Evolutionary conservation across 2,113 vertebrate species (phyloP), one percentile per base, ranked within the genome.

Genomic region (Rana temporaria): DNA sequence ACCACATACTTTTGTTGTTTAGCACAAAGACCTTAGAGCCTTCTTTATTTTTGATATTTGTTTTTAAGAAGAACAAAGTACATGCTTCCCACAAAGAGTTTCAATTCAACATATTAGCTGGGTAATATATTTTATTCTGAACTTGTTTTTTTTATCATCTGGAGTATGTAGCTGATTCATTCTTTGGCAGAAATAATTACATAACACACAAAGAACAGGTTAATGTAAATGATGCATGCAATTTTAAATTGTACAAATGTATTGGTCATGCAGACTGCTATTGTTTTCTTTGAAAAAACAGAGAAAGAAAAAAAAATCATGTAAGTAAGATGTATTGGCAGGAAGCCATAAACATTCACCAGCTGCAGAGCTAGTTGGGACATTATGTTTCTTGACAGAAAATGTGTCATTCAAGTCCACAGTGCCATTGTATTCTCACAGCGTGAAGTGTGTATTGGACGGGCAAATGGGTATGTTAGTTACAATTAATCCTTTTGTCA

Each of bases 401-500:
- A 84, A 90, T 86, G 6, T 87, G 84, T 79, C 70, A 85, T 19
- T 87, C 86, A 85, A 85, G 66, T 26, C 17, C 38, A 85, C 85
- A 84, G 78, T 65, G 64, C 3, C 32, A 84, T 85, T 90, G 85
- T 85, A 87, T 86, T 87, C 55, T 84, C 66, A 42, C 69, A 48
- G 79, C 48, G 24, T 57, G 84, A 88, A 85, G 72, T 85, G 69
- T 85, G 72, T 79, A 42, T 68, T 81, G 71, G 78, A 89, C 84
- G 52, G 22, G 72, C 89, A 85, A 86, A 77, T 74, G 80, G 62
- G 4, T 60, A 87, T 72, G 53, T 89, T 83, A 86, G 38, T 59
- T 89, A 80, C 34, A 91, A 88, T 90, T 89, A 90, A 89, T 90
- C 19, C 65, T 87, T 48, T 6, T 56, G 69, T 75, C 32, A 89